Evolutionary conservation across 2,888 invertebrate genomes (phyloP), one percentile per base, ranked within the genome.

Genomic region (Mythimna pallens): DNA sequence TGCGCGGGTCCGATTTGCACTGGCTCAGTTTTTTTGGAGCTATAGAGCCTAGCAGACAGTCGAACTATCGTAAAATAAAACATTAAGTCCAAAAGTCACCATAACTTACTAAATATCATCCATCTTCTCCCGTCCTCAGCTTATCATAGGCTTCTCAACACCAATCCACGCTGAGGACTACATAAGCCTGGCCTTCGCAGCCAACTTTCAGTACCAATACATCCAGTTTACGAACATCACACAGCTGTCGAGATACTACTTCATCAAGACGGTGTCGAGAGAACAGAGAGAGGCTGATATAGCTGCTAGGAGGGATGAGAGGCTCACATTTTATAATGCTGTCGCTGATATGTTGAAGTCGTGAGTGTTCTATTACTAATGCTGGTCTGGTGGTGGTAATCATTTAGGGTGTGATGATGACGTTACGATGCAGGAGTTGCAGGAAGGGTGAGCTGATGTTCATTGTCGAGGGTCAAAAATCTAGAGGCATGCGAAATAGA

Each of bases 201-300:
- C 96, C 67, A 97, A 97, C 90, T 96, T 97, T 76, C 97, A 97
- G 90, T 97, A 97, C 89, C 97, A 97, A 87, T 97, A 97, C 87
- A 47, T 91, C 0, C 91, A 97, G 80, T 97, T 97, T 64, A 86
- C 89, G 68, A 97, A 97, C 84, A 95, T 96, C 55, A 91, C 96
- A 0, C 82, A 96, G 70, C 89, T 97, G 62, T 96, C 96, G 0
- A 93, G 93, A 79, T 96, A 96, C 83, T 97, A 97, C 83, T 92
- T 93, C 68, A 93, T 94, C 71, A 94, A 94, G 78, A 90, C 92
- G 1, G 93, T 95, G 0, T 91, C 94, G 0, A 91, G 96, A 43
- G 94, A 94, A 43, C 89, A 95, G 84, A 90, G 95, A 65, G 93
- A 94, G 0, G 90, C 92, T 1, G 93, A 95, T 3, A 36, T 91